Percentiles rank a stretch among this genome's conserved stretches.
phyloP scores from a whole-genome alignment of 2,113 vertebrate genomes.

The Cinclus cinclus region DNA sequence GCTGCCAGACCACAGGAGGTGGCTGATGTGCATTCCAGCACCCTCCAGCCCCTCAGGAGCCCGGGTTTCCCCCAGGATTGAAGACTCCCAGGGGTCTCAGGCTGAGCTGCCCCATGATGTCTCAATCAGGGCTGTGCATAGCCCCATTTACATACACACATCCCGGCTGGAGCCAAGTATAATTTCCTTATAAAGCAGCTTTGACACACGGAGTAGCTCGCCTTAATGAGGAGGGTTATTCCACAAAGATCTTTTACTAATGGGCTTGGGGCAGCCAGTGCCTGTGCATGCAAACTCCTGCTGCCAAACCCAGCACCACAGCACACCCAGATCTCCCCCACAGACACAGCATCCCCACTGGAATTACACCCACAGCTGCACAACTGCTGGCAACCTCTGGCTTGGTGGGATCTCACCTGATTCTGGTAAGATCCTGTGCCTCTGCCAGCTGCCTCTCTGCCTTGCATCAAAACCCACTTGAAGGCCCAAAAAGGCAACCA shows the following conservation, averaged over 20 bases:
- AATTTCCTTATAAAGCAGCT: background rate
- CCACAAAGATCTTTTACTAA: background rate
- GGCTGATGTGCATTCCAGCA: background rate
- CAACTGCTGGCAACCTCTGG: background rate
- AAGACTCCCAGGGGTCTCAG: background rate
- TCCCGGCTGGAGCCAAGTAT: background rate
- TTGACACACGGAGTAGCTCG: background rate
- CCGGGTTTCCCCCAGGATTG: rapidly evolving
- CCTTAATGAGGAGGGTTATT: conserved; percentile 26
- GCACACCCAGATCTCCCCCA: background rate
- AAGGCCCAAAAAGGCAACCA: rapidly evolving
- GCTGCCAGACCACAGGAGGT: background rate
- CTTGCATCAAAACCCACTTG: background rate
- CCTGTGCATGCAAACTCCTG: rapidly evolving
- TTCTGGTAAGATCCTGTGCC: background rate
- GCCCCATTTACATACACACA: background rate
- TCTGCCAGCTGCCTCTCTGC: background rate
- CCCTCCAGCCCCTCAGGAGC: background rate
- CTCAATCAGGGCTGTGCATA: background rate
- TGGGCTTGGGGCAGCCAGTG: background rate
- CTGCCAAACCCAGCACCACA: background rate
- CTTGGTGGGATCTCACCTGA: background rate
- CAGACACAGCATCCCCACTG: rapidly evolving
- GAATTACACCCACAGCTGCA: rapidly evolving
- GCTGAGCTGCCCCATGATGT: background rate